Percentiles rank a stretch among this genome's conserved stretches.
phyloP scores from a whole-genome alignment of 2,113 vertebrate species.

The Phainopepla nitens region DNA sequence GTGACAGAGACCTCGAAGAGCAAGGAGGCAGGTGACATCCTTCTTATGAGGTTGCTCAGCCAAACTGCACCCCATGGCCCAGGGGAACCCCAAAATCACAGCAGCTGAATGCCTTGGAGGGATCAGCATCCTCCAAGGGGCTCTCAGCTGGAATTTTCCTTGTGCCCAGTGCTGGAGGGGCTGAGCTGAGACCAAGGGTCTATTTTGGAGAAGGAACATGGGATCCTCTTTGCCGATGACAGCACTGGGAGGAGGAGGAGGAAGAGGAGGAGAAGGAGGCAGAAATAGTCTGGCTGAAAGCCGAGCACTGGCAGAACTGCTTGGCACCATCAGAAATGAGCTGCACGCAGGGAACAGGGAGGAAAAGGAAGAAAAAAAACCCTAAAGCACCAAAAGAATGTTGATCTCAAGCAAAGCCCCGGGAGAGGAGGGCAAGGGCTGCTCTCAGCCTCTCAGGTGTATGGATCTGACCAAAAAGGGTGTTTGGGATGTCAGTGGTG shows the following conservation, averaged over 20 bases:
- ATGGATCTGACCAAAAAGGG: rapidly evolving
- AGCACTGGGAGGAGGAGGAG: background rate
- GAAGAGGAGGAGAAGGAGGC: background rate
- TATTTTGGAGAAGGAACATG: background rate
- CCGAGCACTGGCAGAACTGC: background rate
- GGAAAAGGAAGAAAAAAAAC: background rate
- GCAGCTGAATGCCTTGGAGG: rapidly evolving
- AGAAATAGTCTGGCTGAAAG: background rate
- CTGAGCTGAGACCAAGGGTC: rapidly evolving
- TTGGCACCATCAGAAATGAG: background rate
- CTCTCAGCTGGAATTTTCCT: background rate
- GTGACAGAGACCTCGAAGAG: background rate
- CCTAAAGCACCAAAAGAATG: background rate
- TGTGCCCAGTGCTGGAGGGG: rapidly evolving
- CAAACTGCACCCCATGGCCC: background rate
- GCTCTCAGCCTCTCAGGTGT: background rate
- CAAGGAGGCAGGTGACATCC: background rate
- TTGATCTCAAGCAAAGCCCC: background rate
- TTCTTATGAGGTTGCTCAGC: rapidly evolving
- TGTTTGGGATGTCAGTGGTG: background rate
- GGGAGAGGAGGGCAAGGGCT: background rate
- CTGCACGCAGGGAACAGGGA: background rate
- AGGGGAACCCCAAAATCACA: background rate
- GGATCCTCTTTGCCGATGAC: background rate
- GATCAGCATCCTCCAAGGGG: background rate